Evolutionary conservation across 2,888 invertebrate genomes (phyloP).

Genomic region (Folsomia manolachei): DNA sequence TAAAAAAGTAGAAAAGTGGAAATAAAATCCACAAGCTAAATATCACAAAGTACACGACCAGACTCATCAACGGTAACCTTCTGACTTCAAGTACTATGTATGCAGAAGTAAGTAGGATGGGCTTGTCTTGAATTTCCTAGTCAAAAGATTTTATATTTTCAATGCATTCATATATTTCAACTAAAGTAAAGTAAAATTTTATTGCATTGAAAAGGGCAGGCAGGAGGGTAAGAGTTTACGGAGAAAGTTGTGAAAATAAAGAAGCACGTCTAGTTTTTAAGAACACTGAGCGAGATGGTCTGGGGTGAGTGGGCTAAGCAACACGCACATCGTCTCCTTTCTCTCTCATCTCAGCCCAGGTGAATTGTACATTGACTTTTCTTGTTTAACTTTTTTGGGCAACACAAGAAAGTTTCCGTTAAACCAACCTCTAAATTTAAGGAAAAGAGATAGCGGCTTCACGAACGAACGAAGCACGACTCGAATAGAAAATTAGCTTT

Average conservation of each 20-base stretch:
- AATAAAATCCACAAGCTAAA: neutral
- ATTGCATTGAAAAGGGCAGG: too few relatives aligned
- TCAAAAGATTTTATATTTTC: neutral
- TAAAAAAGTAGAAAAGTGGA: too few relatives aligned
- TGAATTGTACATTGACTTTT: neutral
- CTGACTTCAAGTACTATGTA: too few relatives aligned
- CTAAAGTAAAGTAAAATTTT: too few relatives aligned
- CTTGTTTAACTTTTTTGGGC: neutral
- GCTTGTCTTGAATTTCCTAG: too few relatives aligned
- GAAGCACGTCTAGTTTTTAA: too few relatives aligned
- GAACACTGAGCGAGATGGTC: too few relatives aligned
- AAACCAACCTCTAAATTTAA: neutral
- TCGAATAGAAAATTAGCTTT: constrained; percentile 11
- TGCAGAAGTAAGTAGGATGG: too few relatives aligned
- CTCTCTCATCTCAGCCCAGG: neutral
- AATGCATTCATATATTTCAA: neutral
- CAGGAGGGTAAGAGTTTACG: too few relatives aligned
- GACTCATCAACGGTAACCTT: neutral
- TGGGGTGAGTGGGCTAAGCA: neutral
- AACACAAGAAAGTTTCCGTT: neutral
- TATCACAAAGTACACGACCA: too few relatives aligned
- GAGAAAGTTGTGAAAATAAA: too few relatives aligned
- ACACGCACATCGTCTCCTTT: neutral
- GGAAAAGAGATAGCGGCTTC: neutral
- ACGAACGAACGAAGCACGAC: constrained; percentile 10